These are phyloP conservation scores for Mionectes macconnelli DNA, from an alignment of 2,113 vertebrate genomes.

Conservation along the genomic window DNA sequence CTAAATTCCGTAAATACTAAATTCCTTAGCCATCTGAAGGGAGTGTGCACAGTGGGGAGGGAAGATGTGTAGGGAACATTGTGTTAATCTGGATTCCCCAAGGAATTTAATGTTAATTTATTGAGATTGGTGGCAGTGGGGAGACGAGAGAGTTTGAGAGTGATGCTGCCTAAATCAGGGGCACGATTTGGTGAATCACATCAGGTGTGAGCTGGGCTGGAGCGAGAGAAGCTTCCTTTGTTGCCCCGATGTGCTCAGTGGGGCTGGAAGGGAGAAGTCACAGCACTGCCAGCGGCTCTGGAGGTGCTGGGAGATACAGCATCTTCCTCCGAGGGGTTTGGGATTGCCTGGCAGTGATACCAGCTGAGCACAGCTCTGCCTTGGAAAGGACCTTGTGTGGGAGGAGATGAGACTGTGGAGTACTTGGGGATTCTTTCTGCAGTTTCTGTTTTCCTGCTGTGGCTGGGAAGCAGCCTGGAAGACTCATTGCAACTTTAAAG, in stretches of 20 bases:
- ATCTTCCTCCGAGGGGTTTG: background rate
- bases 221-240: background rate
- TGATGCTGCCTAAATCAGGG: background rate
- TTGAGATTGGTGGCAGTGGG: background rate
- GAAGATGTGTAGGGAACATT: background rate
- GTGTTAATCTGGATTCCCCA: background rate
- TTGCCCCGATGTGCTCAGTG: background rate
- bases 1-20: background rate
- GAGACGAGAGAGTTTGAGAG: background rate
- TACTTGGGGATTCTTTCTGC: background rate
- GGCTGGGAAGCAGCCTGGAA: background rate
- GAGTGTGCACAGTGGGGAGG: background rate
- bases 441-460: background rate
- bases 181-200: background rate
- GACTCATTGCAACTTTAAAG: background rate
- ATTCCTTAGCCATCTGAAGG: background rate
- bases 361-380: background rate
- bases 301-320: background rate
- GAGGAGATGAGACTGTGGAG: background rate
- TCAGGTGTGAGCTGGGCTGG: background rate
- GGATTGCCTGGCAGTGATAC: background rate
- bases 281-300: background rate
- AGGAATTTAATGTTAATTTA: background rate
- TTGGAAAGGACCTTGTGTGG: background rate
- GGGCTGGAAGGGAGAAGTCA: background rate